Evolutionary conservation across 2,888 invertebrate species (phyloP).

Genomic region (Arenicola marina): DNA sequence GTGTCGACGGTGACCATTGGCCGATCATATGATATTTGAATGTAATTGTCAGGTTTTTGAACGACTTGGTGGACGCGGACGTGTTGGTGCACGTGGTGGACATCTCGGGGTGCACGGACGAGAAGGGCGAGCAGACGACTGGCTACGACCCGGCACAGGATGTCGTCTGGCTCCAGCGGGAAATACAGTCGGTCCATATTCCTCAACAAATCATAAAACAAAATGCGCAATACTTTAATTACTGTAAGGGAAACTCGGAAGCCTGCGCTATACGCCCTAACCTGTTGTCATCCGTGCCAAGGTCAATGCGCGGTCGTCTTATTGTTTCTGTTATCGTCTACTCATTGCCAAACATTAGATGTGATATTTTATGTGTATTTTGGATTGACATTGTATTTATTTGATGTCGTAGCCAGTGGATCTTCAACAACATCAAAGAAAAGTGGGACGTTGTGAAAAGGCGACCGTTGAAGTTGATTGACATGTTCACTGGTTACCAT

Average conservation of each 20-base stretch:
- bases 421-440: constrained; percentile 39
- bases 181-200: constrained; percentile 37
- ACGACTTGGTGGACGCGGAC: constrained; percentile 44
- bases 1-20: too few species aligned
- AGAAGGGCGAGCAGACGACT: constrained; percentile 39
- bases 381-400: too few species aligned
- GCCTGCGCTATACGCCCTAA: too few species aligned
- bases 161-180: constrained; percentile 38
- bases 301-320: too few species aligned
- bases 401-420: constrained; percentile 43
- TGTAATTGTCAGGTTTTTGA: constrained; percentile 35
- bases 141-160: constrained; percentile 39
- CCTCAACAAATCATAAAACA: too few species aligned
- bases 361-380: too few species aligned
- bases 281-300: too few species aligned
- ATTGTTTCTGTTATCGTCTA: too few species aligned
- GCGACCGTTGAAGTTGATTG: constrained; percentile 37
- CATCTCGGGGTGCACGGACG: constrained; percentile 41
- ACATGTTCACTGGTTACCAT: constrained; percentile 48
- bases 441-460: constrained; percentile 40
- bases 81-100: constrained; percentile 42
- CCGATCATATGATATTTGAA: too few species aligned
- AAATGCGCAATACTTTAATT: too few species aligned
- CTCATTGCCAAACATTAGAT: too few species aligned
- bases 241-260: too few species aligned